Evolutionary conservation across 2,888 invertebrate genomes (phyloP), one percentile per base, ranked within the genome.

Genomic region (Drosophila eohydei): DNA sequence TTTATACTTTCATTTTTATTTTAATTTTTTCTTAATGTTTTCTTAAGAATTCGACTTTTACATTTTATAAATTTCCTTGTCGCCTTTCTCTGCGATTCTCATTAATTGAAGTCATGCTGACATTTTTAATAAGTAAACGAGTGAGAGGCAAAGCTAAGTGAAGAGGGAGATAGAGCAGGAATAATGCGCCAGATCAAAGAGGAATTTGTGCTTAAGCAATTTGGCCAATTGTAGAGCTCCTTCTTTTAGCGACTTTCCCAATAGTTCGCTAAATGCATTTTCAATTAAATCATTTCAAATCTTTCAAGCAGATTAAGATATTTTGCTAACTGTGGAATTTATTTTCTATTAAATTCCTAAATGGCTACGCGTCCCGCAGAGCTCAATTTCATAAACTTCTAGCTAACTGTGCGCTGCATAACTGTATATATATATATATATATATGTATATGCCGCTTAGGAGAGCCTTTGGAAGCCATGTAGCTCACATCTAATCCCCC

Each of bases 31-130:
- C 0, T 4, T 1, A 4, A 6, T 52, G 1, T 26, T 26, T 51
- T 38, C 3, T 28, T 28, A n/a, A n/a, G 38, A 30, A 56, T 32
- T 56, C 21, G 5, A 5, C n/a, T 43, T 26, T 43, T 43, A 7
- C 21, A 41, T 57, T 36, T 26, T 4, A n/a, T 36, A 12, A 16
- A 36, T 36, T 50, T 32, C 30, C 0, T 32, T 11, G 30, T 40
- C 58, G 38, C 58, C 58, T 58, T 48, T 48, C 58, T 48, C 6
- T 48, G 46, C 21, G 58, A 16, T 40, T 40, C 12, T 58, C 58
- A 58, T 58, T n/a, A 30, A 46, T 58, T 58, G 16, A 58, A 30
- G 57, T 58, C 46, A 46, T 28, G 57, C 46, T 38, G 21, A 26
- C 32, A 38, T 40, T 30, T 30, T 0, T 40, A 57, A n/a, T 36